A percentile compares a stretch with the other conserved stretches of the same genome.
Evolutionary conservation across 2,888 invertebrate species (phyloP).

Genomic region (Oxyscelio sp.): DNA sequence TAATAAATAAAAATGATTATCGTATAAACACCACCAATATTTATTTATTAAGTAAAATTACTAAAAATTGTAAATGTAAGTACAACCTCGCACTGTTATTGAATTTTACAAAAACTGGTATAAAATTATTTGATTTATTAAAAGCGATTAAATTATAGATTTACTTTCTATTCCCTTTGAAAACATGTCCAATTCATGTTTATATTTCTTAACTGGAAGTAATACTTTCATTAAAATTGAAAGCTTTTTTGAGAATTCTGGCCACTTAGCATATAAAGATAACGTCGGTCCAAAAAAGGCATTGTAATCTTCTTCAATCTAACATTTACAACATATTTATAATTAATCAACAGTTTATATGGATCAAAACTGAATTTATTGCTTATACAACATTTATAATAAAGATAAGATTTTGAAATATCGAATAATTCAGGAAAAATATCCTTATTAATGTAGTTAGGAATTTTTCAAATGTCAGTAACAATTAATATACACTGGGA

Average conservation of each 20-base stretch:
- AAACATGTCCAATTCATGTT: slow-evolving; percentile 5
- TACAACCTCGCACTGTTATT: background rate
- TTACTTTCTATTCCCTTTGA: background rate
- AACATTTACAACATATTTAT: background rate
- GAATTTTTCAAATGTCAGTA: no score
- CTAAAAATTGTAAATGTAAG: background rate
- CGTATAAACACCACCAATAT: background rate
- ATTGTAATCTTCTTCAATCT: slow-evolving; percentile 2
- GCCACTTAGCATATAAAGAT: background rate
- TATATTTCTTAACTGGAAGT: background rate
- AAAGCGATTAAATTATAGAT: background rate
- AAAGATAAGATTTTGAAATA: background rate
- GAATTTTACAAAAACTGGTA: background rate
- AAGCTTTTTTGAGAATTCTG: background rate
- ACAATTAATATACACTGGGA: no score
- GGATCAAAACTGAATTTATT: background rate
- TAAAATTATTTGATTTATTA: background rate
- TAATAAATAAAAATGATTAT: background rate
- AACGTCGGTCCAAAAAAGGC: slow-evolving; percentile 2
- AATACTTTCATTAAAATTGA: slow-evolving; percentile 5
- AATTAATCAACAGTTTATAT: background rate
- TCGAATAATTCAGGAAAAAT: background rate
- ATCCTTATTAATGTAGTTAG: background rate
- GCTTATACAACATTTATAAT: background rate
- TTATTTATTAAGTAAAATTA: background rate